Conservation (phyloP, 2,797 vertebrate genomes). For the Pseudocheirus occidentalis region DNA sequence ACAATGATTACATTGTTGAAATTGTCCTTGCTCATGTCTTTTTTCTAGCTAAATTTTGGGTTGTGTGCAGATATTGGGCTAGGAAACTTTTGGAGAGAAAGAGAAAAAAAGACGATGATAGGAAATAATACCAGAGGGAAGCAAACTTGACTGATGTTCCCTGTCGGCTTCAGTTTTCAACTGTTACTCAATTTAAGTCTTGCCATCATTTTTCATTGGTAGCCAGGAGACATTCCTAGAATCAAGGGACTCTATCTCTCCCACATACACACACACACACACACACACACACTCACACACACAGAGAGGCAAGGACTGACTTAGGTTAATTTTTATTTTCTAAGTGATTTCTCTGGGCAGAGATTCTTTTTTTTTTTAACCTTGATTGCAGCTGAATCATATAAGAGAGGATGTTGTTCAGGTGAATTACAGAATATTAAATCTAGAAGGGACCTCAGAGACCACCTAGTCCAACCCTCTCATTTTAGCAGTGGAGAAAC, state of each 20-base stretch:
- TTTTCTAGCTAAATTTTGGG: conserved; percentile 26
- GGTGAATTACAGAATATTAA: background rate
- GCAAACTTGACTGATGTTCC: conserved; percentile 37
- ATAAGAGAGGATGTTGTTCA: background rate
- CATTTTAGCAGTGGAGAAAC: background rate
- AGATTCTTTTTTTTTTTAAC: background rate
- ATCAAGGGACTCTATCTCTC: background rate
- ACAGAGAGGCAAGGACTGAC: background rate
- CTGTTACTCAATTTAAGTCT: conserved; percentile 14
- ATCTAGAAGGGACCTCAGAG: background rate
- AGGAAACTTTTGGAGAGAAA: background rate
- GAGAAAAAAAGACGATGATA: conserved; percentile 34
- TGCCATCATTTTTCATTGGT: background rate
- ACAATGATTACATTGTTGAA: background rate
- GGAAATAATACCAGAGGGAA: background rate
- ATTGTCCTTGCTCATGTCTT: background rate
- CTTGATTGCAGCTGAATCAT: background rate
- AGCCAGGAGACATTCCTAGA: background rate
- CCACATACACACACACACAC: too few relatives aligned
- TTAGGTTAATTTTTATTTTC: background rate
- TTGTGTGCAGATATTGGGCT: background rate
- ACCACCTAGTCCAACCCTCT: background rate
- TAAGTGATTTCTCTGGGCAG: conserved; percentile 7
- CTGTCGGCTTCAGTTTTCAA: background rate
- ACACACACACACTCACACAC: too few relatives aligned